Percentiles rank a stretch among this genome's conserved stretches.
phyloP scores from a whole-genome alignment of 2,888 invertebrate species.

The Thalpophila matura region DNA sequence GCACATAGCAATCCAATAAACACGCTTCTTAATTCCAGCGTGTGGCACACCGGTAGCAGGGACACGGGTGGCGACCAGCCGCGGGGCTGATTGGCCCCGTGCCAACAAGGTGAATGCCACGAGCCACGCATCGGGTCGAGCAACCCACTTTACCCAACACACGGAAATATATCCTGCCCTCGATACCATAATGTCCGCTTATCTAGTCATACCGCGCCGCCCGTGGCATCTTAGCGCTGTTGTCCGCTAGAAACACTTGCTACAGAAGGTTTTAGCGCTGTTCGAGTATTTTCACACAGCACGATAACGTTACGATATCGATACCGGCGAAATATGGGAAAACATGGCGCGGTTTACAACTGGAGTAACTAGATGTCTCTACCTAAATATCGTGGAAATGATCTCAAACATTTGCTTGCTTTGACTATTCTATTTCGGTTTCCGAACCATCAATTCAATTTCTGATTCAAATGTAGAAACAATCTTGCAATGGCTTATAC shows the following conservation, averaged over 20 bases:
- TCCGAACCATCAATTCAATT: conserved; percentile 48
- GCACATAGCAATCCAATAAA: conserved; percentile 62
- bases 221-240: conserved; percentile 59
- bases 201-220: conserved; percentile 67
- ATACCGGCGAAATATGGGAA: conserved; percentile 57
- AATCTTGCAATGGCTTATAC: conserved; percentile 44
- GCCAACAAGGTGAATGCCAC: conserved; percentile 91
- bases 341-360: conserved; percentile 58
- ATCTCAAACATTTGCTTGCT: conserved; percentile 46
- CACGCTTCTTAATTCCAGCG: conserved; percentile 62
- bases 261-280: conserved; percentile 52
- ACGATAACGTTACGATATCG: conserved; percentile 62
- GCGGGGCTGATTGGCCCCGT: conserved; percentile 74
- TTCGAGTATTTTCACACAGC: conserved; percentile 61
- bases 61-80: conserved; percentile 66
- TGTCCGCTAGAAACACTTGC: conserved; percentile 63
- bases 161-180: conserved; percentile 75
- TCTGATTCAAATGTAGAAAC: conserved; percentile 53
- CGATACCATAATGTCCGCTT: conserved; percentile 70
- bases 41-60: conserved; percentile 57
- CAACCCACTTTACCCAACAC: conserved; percentile 86
- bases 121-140: conserved; percentile 81
- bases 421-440: conserved; percentile 54
- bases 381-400: conserved; percentile 55
- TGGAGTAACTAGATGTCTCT: conserved; percentile 49